Evolutionary conservation across 2,113 vertebrate genomes (phyloP).

Genomic region (Macrotis lagotis): DNA sequence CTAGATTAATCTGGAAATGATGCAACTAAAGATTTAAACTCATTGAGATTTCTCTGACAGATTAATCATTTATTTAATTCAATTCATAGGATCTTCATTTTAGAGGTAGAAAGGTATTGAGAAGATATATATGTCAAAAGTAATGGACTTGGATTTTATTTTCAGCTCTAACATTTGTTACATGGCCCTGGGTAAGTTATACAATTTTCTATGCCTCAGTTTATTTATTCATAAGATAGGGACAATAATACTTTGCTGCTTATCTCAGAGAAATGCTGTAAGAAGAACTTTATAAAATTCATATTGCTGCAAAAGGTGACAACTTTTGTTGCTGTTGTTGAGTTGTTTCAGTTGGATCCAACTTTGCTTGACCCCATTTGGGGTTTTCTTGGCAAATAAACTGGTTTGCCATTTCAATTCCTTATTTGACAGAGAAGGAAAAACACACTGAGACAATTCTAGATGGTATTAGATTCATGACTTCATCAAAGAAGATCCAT

Average conservation of each 20-base stretch:
- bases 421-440: background rate
- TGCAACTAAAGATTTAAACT: background rate
- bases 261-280: background rate
- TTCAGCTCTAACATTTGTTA: background rate
- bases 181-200: background rate
- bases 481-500: background rate
- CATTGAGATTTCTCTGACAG: background rate
- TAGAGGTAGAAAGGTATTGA: background rate
- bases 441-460: background rate
- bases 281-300: background rate
- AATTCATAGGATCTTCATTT: slow-evolving; percentile 6
- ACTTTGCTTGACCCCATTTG: too few species aligned
- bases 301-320: background rate
- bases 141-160: background rate
- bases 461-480: background rate
- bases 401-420: background rate
- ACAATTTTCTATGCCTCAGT: background rate
- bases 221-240: background rate
- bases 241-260: background rate
- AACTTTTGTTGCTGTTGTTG: background rate
- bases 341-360: too few species aligned
- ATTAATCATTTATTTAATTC: slow-evolving; percentile 11
- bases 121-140: background rate
- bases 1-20: slow-evolving; percentile 14
- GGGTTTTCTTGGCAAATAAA: too few species aligned